Evolutionary conservation across 2,113 vertebrate species (phyloP).

Genomic region (Micronisus gabar): DNA sequence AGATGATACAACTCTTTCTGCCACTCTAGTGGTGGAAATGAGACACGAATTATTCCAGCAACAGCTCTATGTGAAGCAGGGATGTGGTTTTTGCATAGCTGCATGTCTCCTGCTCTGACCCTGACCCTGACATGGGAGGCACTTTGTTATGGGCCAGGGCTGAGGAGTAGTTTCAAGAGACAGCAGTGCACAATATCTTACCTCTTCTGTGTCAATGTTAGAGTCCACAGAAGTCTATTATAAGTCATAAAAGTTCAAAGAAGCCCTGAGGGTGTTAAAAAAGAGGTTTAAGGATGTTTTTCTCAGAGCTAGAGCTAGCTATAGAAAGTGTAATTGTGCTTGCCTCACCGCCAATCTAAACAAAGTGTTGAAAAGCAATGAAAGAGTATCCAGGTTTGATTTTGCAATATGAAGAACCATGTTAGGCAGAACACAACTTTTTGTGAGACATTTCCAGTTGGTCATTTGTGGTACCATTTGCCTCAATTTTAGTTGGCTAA

Average conservation of each 20-base stretch:
- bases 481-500: background rate
- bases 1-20: background rate
- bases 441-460: background rate
- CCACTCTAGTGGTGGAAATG: background rate
- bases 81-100: background rate
- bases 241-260: background rate
- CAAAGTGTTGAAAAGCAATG: background rate
- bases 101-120: background rate
- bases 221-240: background rate
- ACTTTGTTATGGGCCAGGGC: background rate
- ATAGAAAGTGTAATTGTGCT: background rate
- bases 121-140: background rate
- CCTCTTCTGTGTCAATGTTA: background rate
- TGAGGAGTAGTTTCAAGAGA: background rate
- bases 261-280: background rate
- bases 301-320: background rate
- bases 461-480: background rate
- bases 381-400: background rate
- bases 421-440: background rate
- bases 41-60: background rate
- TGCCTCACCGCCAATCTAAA: background rate
- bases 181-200: background rate
- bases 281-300: background rate
- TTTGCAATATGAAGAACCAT: background rate
- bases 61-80: accelerated